Percentiles rank a stretch among this genome's conserved stretches.
phyloP scores from a whole-genome alignment of 2,113 vertebrate genomes.

The Dicerorhinus sumatrensis region DNA sequence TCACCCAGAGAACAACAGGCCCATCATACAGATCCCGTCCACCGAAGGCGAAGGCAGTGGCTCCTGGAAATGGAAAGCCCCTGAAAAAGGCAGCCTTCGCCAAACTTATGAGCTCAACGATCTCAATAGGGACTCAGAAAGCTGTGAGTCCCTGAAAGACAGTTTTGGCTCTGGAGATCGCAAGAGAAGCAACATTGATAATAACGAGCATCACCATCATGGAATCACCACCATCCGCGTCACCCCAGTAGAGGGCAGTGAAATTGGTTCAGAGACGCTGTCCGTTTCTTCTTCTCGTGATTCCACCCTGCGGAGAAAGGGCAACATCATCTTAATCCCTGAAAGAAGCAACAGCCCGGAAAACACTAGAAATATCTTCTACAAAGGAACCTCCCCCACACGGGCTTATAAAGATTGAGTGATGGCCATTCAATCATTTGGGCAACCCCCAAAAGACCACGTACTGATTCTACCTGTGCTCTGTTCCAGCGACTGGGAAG shows the following conservation, averaged over 20 bases:
- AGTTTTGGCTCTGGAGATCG: constrained; percentile 92
- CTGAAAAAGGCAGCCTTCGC: constrained; percentile 92
- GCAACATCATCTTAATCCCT: constrained; percentile 96
- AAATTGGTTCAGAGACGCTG: constrained; percentile 92
- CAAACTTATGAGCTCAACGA: constrained; percentile 97
- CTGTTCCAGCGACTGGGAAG: constrained; percentile 70
- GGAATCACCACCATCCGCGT: constrained; percentile 95
- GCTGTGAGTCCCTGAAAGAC: constrained; percentile 93
- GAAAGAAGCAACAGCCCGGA: constrained; percentile 97
- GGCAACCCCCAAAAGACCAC: constrained; percentile 61
- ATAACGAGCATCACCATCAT: constrained; percentile 92
- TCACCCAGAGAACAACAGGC: constrained; percentile 95
- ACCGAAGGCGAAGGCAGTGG: constrained; percentile 93
- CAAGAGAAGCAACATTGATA: constrained; percentile 92
- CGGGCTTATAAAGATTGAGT: constrained; percentile 94
- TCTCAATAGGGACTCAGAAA: constrained; percentile 95
- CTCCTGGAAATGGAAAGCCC: constrained; percentile 98
- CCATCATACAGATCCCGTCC: constrained; percentile 94
- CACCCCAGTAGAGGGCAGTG: constrained; percentile 94
- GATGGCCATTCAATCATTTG: not conserved
- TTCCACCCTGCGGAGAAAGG: constrained; percentile 95
- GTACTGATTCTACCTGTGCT: constrained; percentile 80
- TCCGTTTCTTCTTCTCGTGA: constrained; percentile 95
- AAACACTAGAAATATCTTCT: constrained; percentile 97
- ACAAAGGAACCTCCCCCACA: constrained; percentile 96